These are phyloP conservation scores for Diplodus sargus DNA, from an alignment of 2,797 vertebrate species.

Conservation along the genomic window DNA sequence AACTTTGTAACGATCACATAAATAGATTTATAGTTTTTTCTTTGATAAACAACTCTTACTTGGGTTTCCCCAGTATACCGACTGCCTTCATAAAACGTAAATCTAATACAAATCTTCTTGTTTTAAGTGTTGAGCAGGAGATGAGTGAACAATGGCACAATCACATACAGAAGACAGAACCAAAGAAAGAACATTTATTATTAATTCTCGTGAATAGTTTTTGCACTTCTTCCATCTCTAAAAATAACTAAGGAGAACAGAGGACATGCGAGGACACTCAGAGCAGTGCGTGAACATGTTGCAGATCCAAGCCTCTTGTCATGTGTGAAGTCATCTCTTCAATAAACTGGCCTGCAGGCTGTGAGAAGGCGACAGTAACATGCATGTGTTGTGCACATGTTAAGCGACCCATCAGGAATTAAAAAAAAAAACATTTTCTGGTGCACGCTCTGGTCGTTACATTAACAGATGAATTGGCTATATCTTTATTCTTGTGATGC, in stretches of 20 bases:
- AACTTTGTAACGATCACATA: background rate
- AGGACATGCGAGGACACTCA: slow-evolving; percentile 3
- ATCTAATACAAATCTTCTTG: background rate
- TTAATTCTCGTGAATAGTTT: slow-evolving; percentile 1
- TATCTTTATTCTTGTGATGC: background rate
- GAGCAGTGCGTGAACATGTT: background rate
- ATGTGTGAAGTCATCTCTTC: background rate
- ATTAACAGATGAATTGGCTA: background rate
- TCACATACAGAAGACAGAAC: background rate
- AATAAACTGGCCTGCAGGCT: background rate
- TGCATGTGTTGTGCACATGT: background rate
- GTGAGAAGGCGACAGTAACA: background rate
- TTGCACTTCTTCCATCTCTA: background rate
- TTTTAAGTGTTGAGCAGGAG: background rate
- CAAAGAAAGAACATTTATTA: background rate
- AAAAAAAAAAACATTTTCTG: background rate
- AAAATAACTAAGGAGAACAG: background rate
- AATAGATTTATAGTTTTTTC: background rate
- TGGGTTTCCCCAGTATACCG: background rate
- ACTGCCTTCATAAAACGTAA: background rate
- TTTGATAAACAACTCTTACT: no score
- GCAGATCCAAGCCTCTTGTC: background rate
- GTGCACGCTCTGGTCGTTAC: background rate
- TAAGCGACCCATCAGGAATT: background rate
- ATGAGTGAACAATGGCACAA: slow-evolving; percentile 1